Evolutionary conservation across 2,888 invertebrate genomes (phyloP).

Genomic region (Drosophila neotestacea): DNA sequence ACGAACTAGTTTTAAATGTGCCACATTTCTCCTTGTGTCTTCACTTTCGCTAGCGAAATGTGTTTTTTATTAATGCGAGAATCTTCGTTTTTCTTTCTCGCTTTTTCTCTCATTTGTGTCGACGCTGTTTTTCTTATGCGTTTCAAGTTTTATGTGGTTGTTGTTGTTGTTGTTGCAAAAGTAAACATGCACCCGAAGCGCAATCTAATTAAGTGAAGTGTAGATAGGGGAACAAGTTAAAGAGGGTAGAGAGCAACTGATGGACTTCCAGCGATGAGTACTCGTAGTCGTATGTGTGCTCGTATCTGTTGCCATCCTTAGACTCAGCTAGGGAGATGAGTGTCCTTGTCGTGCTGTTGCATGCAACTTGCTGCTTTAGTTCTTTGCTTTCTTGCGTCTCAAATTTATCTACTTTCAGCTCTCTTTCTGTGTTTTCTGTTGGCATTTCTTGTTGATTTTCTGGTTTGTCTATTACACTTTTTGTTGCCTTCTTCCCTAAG

Average conservation of each 20-base stretch:
- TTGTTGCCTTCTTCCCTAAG: conserved; percentile 33
- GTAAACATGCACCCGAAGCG: conserved; percentile 77
- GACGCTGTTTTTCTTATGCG: conserved; percentile 17
- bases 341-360: conserved; percentile 55
- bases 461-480: conserved; percentile 55
- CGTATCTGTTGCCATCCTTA: conserved; percentile 22
- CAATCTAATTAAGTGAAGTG: conserved; percentile 76
- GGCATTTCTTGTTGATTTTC: conserved; percentile 59
- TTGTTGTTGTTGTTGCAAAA: conserved; percentile 33
- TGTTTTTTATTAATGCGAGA: conserved; percentile 48
- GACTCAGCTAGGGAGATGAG: conserved; percentile 26
- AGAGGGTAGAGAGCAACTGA: conserved; percentile 31
- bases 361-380: conserved; percentile 61
- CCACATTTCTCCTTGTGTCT: conserved; percentile 35
- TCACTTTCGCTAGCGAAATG: conserved; percentile 64
- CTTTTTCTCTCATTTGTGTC: conserved; percentile 58
- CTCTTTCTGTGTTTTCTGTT: neutral
- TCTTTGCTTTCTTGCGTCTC: conserved; percentile 29
- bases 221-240: conserved; percentile 25
- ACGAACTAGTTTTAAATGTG: conserved; percentile 53
- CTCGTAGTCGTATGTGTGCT: conserved; percentile 16
- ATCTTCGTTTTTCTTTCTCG: neutral
- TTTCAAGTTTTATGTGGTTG: neutral
- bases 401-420: conserved; percentile 38
- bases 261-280: conserved; percentile 48